These are phyloP conservation scores for Cynoglossus semilaevis DNA, from an alignment of 2,113 vertebrate species.

Conservation along the genomic window DNA sequence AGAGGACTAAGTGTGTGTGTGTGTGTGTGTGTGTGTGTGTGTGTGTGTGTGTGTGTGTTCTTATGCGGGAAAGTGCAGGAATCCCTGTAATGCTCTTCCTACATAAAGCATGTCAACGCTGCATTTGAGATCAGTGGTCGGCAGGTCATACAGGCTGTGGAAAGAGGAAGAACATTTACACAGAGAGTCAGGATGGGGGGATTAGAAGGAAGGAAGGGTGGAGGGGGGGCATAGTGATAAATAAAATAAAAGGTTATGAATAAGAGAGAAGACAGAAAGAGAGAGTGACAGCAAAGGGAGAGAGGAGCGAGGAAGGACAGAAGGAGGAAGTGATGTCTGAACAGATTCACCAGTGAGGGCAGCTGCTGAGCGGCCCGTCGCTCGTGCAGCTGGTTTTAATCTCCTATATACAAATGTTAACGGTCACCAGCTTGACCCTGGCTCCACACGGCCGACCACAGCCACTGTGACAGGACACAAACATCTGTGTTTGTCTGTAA, in stretches of 20 bases:
- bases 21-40: slow-evolving; percentile 8
- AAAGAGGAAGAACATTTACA: slow-evolving; percentile 3
- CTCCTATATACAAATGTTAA: slow-evolving; percentile 5
- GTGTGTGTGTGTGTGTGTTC: slow-evolving; percentile 4
- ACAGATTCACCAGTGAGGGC: slow-evolving; percentile 28
- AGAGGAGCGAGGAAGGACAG: neutral
- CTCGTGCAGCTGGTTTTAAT: slow-evolving; percentile 14
- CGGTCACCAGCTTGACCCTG: neutral
- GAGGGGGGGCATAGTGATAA: neutral
- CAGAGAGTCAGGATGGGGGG: neutral
- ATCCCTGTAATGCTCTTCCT: slow-evolving; percentile 19
- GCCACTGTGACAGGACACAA: neutral
- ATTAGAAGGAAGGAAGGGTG: neutral
- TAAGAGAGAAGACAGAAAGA: slow-evolving; percentile 1
- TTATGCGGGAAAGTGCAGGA: neutral
- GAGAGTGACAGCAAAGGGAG: neutral
- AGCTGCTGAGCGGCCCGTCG: neutral
- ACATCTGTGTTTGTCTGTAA: slow-evolving; percentile 6
- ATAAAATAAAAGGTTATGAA: slow-evolving; percentile 1
- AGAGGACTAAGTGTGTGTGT: neutral
- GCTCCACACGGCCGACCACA: slow-evolving; percentile 2
- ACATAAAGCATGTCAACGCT: slow-evolving; percentile 29
- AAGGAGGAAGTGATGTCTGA: slow-evolving; percentile 5
- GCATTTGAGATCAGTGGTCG: slow-evolving; percentile 27
- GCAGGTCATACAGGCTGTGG: slow-evolving; percentile 17